Conservation (phyloP, 1,140 invertebrate species). For the Pseudomyrmex cubaensis region DNA sequence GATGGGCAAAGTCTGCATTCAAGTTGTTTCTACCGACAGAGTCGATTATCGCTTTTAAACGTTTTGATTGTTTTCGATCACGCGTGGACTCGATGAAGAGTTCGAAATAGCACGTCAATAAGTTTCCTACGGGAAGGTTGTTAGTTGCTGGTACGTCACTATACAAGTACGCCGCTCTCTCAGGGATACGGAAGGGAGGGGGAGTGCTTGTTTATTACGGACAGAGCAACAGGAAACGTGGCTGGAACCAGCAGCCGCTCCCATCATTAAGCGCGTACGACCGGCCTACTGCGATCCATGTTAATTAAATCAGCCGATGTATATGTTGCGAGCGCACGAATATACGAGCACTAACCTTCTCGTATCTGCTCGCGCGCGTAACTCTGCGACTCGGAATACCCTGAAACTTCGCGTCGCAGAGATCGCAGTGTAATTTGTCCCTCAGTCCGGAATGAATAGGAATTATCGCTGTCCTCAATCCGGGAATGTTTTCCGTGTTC, state of each 20-base stretch:
- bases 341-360: slow-evolving; percentile 28
- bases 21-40: slow-evolving; percentile 9
- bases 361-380: slow-evolving; percentile 22
- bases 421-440: slow-evolving; percentile 55
- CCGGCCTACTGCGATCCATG: slow-evolving; percentile 69
- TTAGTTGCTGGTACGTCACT: slow-evolving; percentile 6
- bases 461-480: slow-evolving; percentile 21
- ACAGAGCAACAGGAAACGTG: slow-evolving; percentile 71
- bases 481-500: slow-evolving; percentile 20
- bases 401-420: slow-evolving; percentile 56
- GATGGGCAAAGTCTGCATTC: slow-evolving; percentile 5
- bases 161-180: not conserved
- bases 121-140: not conserved
- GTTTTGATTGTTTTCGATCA: not conserved
- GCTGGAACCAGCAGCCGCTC: slow-evolving; percentile 64
- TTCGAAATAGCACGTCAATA: slow-evolving; percentile 7
- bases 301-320: slow-evolving; percentile 77
- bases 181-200: not conserved
- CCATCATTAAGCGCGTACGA: slow-evolving; percentile 74
- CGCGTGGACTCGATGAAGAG: not conserved
- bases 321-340: slow-evolving; percentile 51
- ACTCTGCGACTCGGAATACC: slow-evolving; percentile 43
- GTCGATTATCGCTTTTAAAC: not conserved
- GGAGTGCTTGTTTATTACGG: slow-evolving; percentile 73
- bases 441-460: slow-evolving; percentile 15